Conservation (phyloP, 2,888 invertebrate genomes). For the Drosophila kokeensis region DNA sequence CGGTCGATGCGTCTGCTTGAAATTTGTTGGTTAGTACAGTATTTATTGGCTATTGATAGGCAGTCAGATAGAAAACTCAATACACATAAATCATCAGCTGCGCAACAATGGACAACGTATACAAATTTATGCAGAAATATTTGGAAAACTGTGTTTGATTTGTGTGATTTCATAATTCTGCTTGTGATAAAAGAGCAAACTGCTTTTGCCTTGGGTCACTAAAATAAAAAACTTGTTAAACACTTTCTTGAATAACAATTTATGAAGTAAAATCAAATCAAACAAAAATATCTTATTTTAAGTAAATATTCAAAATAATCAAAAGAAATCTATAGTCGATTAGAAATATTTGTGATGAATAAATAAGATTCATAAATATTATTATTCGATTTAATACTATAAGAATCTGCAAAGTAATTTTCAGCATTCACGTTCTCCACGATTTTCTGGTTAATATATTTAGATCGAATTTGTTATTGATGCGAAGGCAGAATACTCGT, state of each 20-base stretch:
- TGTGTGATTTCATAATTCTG: slow-evolving; percentile 12
- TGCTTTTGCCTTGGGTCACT: background rate
- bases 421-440: background rate
- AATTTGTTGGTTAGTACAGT: slow-evolving; percentile 18
- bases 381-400: background rate
- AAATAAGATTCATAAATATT: background rate
- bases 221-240: slow-evolving; percentile 14
- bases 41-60: slow-evolving; percentile 28
- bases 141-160: slow-evolving; percentile 22
- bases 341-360: background rate
- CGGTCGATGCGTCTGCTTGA: background rate
- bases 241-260: slow-evolving; percentile 1
- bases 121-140: slow-evolving; percentile 52
- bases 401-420: background rate
- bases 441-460: background rate
- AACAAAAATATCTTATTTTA: background rate
- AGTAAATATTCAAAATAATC: background rate
- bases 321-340: background rate
- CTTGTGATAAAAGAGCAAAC: background rate
- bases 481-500: background rate
- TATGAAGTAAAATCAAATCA: background rate
- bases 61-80: slow-evolving; percentile 26
- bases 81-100: slow-evolving; percentile 39
- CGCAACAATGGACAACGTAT: slow-evolving; percentile 23
- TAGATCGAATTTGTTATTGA: background rate